Base-by-base conservation (phyloP, 2,797 vertebrate species). In the Merluccius polli region DNA sequence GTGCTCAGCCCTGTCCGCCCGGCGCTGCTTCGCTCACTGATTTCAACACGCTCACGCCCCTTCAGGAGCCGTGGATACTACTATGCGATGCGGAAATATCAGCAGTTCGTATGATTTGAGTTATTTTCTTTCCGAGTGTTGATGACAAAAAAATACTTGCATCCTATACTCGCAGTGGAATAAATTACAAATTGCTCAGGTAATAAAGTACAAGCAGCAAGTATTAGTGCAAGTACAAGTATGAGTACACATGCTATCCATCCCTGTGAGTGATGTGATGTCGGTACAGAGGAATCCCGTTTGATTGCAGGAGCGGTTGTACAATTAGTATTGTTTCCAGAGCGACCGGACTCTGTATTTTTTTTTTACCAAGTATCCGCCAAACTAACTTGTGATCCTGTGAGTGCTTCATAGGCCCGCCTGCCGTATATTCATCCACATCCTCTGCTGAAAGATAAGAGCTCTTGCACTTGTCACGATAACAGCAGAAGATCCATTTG, bases 401-500 rank as follows among this genome's bases (percentile, higher is more conserved):
- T n/a, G 30, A 21, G 68, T 70, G 69, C 78, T 36, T 78, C 74
- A 79, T 63, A 36, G 72, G 79, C 36, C 67, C 31, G 71, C 70
- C 21, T 24, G 41, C 68, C 77, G 24, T 69, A 30, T 70, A 63
- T 84, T 80, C 65, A 84, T 82, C 83, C 73, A 71, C 72, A 83
- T 81, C 80, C 52, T 74, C 32, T 75, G 78, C 78, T 80, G 80
- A 78, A 77, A 83, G 83, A 85, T 87, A 85, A 86, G 84, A 63
- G 82, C 75, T 80, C 82, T 82, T 84, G 85, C 87, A 86, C 86
- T 87, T 83, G 85, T 88, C 87, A 86, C 76, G 78, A 89, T 90
- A 90, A 84, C 87, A 88, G 90, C 89, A 78, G 88, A 84, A 87
- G 85, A 92, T 93, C 88, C 89, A 94, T 95, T 94, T 93, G 93